Evolutionary conservation across 2,888 invertebrate species (phyloP).

Genomic region (Ceramica pisi): DNA sequence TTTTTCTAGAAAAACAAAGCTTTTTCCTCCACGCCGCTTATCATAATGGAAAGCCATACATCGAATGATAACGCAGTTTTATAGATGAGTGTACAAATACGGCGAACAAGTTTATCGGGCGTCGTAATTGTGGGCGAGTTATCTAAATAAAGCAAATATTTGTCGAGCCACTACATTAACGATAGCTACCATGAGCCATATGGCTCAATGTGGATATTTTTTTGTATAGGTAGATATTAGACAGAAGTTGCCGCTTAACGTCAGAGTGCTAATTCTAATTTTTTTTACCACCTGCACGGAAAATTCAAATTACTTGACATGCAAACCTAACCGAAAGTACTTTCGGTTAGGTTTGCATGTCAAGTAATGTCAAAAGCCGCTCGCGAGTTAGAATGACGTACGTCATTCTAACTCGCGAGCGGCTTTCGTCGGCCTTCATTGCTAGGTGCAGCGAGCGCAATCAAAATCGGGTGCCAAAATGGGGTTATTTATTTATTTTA

Average conservation of each 20-base stretch:
- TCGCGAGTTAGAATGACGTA: too few species aligned
- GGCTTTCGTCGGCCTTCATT: too few species aligned
- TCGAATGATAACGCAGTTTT: slow-evolving; percentile 53
- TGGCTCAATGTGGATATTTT: slow-evolving; percentile 33
- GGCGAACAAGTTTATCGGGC: slow-evolving; percentile 62
- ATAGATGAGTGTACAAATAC: slow-evolving; percentile 63
- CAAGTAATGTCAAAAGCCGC: too few species aligned
- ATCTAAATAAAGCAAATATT: slow-evolving; percentile 66
- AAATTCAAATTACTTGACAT: too few species aligned
- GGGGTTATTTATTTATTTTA: too few species aligned
- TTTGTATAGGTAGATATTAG: background rate
- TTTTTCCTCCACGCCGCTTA: slow-evolving; percentile 33
- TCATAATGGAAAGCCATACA: slow-evolving; percentile 60
- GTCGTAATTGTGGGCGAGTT: slow-evolving; percentile 60
- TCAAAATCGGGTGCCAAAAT: too few species aligned
- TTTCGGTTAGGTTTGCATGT: too few species aligned
- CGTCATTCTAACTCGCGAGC: too few species aligned
- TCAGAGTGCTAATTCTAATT: too few species aligned
- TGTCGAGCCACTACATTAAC: slow-evolving; percentile 66
- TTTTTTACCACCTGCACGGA: too few species aligned
- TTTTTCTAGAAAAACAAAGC: slow-evolving; percentile 36
- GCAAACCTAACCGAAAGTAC: too few species aligned
- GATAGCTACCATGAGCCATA: slow-evolving; percentile 68
- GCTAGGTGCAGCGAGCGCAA: too few species aligned
- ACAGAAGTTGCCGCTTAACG: background rate